Percentiles rank a stretch among this genome's conserved stretches.
These are phyloP conservation scores for Echinometra lucunter DNA, from an alignment of 53 echinoderm and acorn worm genomes.

Conservation along the genomic window DNA sequence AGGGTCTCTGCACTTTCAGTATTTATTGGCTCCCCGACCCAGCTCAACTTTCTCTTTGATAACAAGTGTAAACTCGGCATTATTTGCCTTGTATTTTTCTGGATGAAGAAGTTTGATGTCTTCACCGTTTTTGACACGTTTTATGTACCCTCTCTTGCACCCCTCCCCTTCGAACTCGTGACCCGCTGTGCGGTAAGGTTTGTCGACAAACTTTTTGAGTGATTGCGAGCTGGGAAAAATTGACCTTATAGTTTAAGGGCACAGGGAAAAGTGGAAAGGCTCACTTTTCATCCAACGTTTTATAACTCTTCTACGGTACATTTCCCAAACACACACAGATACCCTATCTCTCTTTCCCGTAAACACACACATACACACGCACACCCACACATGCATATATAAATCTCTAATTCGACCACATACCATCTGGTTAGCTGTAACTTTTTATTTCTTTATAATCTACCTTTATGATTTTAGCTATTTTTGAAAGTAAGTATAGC, in stretches of 20 bases:
- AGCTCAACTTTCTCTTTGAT: constrained; percentile 43
- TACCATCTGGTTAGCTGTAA: too few species aligned
- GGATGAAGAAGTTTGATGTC: constrained; percentile 10
- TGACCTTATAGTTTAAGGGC: neutral
- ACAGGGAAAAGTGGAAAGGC: constrained; percentile 10
- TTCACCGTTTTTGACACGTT: constrained; percentile 35
- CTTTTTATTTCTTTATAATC: too few species aligned
- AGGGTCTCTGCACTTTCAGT: constrained; percentile 39
- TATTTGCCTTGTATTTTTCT: constrained; percentile 38
- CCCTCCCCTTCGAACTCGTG: neutral
- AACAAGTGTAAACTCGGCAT: constrained; percentile 46
- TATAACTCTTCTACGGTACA: neutral
- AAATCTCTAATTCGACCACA: too few species aligned
- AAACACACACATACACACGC: neutral
- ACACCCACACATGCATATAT: neutral
- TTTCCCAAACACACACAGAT: neutral
- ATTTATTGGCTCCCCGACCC: constrained; percentile 42
- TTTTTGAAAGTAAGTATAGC: too few species aligned
- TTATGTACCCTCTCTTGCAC: neutral
- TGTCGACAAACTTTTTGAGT: constrained; percentile 8
- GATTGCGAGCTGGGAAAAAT: neutral
- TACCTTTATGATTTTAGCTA: too few species aligned
- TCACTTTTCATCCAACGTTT: neutral
- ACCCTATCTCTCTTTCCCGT: neutral
- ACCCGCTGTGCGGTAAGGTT: neutral